Evolutionary conservation across 1,140 invertebrate species (phyloP), one percentile per base, ranked within the genome.

Genomic region (Sogatella furcifera): DNA sequence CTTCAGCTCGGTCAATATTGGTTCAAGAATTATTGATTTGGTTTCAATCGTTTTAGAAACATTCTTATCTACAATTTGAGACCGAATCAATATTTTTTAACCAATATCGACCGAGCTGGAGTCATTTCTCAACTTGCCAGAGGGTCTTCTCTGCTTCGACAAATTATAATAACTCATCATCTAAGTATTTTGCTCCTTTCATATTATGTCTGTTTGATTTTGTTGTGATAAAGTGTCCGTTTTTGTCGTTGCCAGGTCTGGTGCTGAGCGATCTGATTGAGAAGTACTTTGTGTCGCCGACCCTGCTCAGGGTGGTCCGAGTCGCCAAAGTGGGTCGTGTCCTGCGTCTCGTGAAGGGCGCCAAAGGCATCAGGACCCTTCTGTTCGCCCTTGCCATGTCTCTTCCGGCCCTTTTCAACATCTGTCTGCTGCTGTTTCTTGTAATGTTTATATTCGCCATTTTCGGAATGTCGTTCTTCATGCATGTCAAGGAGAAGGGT

Each of bases 361-460:
- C 96, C 46, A 95, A 97, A 78, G 96, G 96, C 68, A 98, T 98
- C 69, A 81, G 95, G 71, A 98, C 95, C 31, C 76, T 99, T 63
- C 83, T 99, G 59, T 98, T 98, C 75, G 96, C 95, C 63, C 78
- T 99, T 70, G 95, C 95, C 68, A 98, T 98, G 88, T 97, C 95
- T 67, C 80, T 98, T 72, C 95, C 95, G 66, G 96, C 95, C 63
- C 84, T 98, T 54, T 97, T 98, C 81, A 98, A 98, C 80, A 98
- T 98, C 76, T 97, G 95, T 73, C 84, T 98, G 69, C 82, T 98
- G 68, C 85, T 98, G 65, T 97, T 97, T 77, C 82, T 98, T 67
- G 93, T 98, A 67, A 97, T 98, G 92, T 98, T 98, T 78, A 98
- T 98, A 75, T 98, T 97, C 75, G 94, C 95, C 67, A 97, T 97